Evolutionary conservation across 2,797 vertebrate genomes (phyloP).

Genomic region (Galago senegalensis): DNA sequence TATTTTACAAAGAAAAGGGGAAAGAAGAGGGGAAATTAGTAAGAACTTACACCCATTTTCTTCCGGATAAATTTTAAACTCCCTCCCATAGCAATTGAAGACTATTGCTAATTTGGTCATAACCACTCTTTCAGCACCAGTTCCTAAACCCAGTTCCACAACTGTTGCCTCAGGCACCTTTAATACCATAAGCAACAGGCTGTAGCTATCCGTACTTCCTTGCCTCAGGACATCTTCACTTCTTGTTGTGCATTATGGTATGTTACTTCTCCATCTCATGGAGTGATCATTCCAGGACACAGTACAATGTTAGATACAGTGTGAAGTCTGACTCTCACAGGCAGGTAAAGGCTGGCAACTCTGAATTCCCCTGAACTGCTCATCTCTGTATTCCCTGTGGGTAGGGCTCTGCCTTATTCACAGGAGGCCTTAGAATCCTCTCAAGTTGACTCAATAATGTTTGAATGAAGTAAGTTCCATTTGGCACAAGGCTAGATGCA

Average conservation of each 20-base stretch:
- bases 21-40: background rate
- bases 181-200: background rate
- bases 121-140: conserved; percentile 1
- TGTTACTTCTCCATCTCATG: background rate
- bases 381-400: background rate
- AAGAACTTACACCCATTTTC: background rate
- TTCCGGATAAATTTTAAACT: conserved; percentile 8
- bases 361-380: background rate
- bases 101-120: conserved; percentile 8
- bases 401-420: background rate
- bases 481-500: conserved; percentile 12
- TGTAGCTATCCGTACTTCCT: background rate
- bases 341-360: background rate
- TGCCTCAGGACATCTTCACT: background rate
- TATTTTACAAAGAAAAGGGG: background rate
- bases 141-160: background rate
- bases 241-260: background rate
- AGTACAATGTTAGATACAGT: background rate
- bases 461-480: background rate
- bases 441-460: background rate
- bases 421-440: background rate
- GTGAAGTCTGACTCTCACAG: background rate
- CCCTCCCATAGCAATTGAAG: conserved; percentile 9
- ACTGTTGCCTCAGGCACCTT: background rate
- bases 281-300: background rate